Evolutionary conservation across 2,888 invertebrate species (phyloP).

Genomic region (Pristionchus japonicus): DNA sequence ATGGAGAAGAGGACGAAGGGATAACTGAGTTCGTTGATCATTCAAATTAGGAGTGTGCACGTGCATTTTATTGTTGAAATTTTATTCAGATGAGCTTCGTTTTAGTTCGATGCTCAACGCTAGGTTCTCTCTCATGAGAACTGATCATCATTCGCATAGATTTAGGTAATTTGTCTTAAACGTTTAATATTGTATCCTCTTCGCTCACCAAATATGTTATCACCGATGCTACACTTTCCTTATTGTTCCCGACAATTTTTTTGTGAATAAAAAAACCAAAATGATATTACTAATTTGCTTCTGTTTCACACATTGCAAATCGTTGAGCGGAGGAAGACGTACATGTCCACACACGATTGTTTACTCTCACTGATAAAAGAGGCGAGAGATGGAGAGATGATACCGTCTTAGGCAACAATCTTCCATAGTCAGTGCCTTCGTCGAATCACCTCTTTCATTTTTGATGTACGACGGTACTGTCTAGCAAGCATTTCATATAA

Average conservation of each 20-base stretch:
- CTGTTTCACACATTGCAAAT: no score
- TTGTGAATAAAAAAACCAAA: no score
- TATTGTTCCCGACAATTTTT: no score
- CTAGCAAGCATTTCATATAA: background rate
- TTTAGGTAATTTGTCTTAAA: no score
- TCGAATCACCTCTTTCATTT: background rate
- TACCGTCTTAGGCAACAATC: background rate
- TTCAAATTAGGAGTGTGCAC: background rate
- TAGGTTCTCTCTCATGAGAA: no score
- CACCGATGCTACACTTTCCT: no score
- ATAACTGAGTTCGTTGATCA: background rate
- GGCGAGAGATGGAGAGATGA: background rate
- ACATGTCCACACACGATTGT: background rate
- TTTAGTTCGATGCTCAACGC: no score
- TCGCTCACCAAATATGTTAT: no score
- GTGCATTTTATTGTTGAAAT: background rate
- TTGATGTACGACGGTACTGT: background rate
- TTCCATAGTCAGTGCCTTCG: background rate
- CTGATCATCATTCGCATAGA: no score
- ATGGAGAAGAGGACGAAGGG: background rate
- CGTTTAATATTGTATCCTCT: no score
- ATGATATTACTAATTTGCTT: no score
- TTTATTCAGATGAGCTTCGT: background rate
- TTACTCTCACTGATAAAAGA: background rate
- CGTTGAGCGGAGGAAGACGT: background rate